Percentiles rank a stretch among this genome's conserved stretches.
Conservation (phyloP, 2,797 vertebrate species). For the Sebastes ruberrimus region DNA sequence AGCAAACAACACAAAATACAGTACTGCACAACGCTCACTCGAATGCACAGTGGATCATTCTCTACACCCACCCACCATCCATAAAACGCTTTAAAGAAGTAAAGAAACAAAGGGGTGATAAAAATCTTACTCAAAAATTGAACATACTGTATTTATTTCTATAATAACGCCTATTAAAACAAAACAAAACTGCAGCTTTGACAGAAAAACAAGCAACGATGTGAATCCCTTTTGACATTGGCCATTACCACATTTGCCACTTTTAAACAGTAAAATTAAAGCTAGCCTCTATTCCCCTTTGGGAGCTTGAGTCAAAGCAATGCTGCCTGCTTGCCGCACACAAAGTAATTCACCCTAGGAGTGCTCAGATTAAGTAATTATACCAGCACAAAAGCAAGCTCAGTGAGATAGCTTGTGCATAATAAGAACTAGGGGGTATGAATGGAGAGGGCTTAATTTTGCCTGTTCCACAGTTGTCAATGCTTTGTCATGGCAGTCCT, state of each 20-base stretch:
- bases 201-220: slow-evolving; percentile 23
- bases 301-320: slow-evolving; percentile 64
- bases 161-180: slow-evolving; percentile 1
- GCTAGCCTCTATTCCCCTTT: slow-evolving; percentile 49
- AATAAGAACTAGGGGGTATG: slow-evolving; percentile 73
- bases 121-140: slow-evolving; percentile 6
- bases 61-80: not conserved
- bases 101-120: slow-evolving; percentile 20
- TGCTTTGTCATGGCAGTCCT: slow-evolving; percentile 70
- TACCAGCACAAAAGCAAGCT: slow-evolving; percentile 72
- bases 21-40: slow-evolving; percentile 19
- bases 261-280: slow-evolving; percentile 62
- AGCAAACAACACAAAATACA: slow-evolving; percentile 54
- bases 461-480: slow-evolving; percentile 76
- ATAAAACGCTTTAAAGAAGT: slow-evolving; percentile 33
- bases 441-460: slow-evolving; percentile 77
- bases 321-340: slow-evolving; percentile 55
- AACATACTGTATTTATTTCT: slow-evolving; percentile 24
- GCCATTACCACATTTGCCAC: slow-evolving; percentile 41
- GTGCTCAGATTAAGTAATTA: slow-evolving; percentile 80
- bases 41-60: slow-evolving; percentile 48
- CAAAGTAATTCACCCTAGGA: slow-evolving; percentile 71
- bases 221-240: slow-evolving; percentile 36
- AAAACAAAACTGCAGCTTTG: slow-evolving; percentile 29
- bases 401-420: slow-evolving; percentile 73